Conservation (phyloP, 1,140 invertebrate species). For the Bacillus rossius region DNA sequence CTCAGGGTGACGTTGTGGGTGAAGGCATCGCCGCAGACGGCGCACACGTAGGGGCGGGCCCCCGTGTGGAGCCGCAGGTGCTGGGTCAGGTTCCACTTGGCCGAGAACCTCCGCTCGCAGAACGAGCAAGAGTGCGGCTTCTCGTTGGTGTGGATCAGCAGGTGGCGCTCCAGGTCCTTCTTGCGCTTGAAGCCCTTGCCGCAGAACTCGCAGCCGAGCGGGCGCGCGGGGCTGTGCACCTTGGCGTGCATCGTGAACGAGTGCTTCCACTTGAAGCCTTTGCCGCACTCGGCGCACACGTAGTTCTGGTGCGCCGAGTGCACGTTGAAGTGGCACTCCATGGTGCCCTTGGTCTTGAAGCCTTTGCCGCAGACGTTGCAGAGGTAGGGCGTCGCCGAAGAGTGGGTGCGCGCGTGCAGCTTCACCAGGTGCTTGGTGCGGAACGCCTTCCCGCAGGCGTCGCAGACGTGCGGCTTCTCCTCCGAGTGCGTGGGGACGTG, state of each 20-base stretch:
- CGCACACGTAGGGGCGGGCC: constrained; percentile 59
- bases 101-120: constrained; percentile 50
- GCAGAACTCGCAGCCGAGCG: constrained; percentile 37
- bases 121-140: constrained; percentile 45
- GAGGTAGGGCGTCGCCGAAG: constrained; percentile 48
- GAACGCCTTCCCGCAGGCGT: constrained; percentile 40
- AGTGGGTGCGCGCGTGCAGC: constrained; percentile 49
- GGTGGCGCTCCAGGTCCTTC: constrained; percentile 37
- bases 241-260: constrained; percentile 23
- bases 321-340: constrained; percentile 30
- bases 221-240: background rate
- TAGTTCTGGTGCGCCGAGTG: constrained; percentile 29
- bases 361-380: constrained; percentile 50
- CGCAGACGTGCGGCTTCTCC: constrained; percentile 49
- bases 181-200: constrained; percentile 40
- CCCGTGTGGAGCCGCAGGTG: constrained; percentile 63
- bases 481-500: constrained; percentile 45
- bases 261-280: constrained; percentile 28
- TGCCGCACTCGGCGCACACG: constrained; percentile 31
- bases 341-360: constrained; percentile 42
- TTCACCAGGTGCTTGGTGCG: constrained; percentile 34
- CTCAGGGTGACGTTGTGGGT: constrained; percentile 41
- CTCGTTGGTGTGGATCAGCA: constrained; percentile 41
- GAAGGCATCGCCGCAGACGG: constrained; percentile 51
- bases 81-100: constrained; percentile 51